Percentiles rank a stretch among this genome's conserved stretches.
phyloP scores from a whole-genome alignment of 1,140 invertebrate genomes.

The Antheraea mylitta region DNA sequence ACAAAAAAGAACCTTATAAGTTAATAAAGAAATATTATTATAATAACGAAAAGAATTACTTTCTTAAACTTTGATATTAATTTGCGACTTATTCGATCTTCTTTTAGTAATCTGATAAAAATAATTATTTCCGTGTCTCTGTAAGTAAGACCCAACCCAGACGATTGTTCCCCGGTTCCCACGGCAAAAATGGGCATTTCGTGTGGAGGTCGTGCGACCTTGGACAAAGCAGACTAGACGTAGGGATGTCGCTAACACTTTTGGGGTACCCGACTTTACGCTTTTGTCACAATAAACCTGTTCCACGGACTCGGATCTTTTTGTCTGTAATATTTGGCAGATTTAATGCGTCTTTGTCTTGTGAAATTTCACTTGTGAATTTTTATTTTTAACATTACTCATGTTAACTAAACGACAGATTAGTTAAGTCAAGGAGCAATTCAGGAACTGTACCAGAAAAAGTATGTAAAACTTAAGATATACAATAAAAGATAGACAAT shows the following conservation, averaged over 20 bases:
- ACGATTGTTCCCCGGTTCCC: slow-evolving; percentile 32
- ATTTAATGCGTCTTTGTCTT: neutral
- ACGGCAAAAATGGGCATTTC: slow-evolving; percentile 30
- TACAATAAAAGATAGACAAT: too few relatives aligned
- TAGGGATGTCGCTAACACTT: slow-evolving; percentile 18
- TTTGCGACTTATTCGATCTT: too few relatives aligned
- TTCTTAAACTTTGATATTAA: too few relatives aligned
- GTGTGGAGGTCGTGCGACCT: slow-evolving; percentile 30
- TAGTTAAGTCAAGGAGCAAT: too few relatives aligned
- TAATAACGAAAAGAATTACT: too few relatives aligned
- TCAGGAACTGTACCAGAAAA: too few relatives aligned
- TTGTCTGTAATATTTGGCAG: neutral
- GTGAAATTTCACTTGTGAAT: neutral
- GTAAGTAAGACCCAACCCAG: slow-evolving; percentile 18
- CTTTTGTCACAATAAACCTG: neutral
- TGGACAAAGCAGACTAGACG: slow-evolving; percentile 19
- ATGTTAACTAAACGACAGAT: neutral
- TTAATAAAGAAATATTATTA: too few relatives aligned
- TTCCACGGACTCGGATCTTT: neutral
- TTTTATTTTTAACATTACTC: neutral
- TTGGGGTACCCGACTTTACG: slow-evolving; percentile 11
- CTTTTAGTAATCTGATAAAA: neutral
- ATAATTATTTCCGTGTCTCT: slow-evolving; percentile 17
- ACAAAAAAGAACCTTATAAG: too few relatives aligned
- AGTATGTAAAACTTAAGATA: too few relatives aligned